Percentiles rank a stretch among this genome's conserved stretches.
These are phyloP conservation scores for Hirtodrosophila histrioides DNA, from an alignment of 2,888 invertebrate genomes.

Conservation along the genomic window DNA sequence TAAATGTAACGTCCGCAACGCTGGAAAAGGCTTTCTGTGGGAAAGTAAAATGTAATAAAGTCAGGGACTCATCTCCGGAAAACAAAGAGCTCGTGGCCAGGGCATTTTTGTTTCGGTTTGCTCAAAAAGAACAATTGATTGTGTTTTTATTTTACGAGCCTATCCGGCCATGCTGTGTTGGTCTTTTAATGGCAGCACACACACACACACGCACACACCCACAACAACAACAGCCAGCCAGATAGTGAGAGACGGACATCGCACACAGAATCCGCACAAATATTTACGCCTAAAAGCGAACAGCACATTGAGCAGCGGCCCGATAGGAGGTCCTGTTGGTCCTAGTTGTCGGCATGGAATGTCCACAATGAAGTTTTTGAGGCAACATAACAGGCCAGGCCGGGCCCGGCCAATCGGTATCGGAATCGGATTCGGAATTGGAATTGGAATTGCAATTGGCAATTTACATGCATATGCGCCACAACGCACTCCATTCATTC, in stretches of 20 bases:
- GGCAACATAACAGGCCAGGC: background rate
- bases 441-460: conserved; percentile 72
- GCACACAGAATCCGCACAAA: conserved; percentile 45
- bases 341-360: conserved; percentile 11
- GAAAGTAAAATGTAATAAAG: background rate
- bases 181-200: conserved; percentile 48
- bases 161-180: conserved; percentile 27
- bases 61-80: background rate
- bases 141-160: conserved; percentile 55
- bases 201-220: conserved; percentile 11
- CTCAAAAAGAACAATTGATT: conserved; percentile 54
- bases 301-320: conserved; percentile 35
- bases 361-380: conserved; percentile 19
- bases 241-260: conserved; percentile 16
- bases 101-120: conserved; percentile 41
- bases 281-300: conserved; percentile 73
- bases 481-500: conserved; percentile 75
- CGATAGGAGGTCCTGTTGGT: conserved; percentile 1
- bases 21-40: background rate
- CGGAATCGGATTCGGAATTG: conserved; percentile 52
- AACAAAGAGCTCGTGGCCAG: conserved; percentile 3
- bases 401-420: conserved; percentile 19
- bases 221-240: background rate
- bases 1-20: too few relatives aligned
- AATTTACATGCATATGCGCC: conserved; percentile 75